Percentiles rank a stretch among this genome's conserved stretches.
phyloP scores from a whole-genome alignment of 2,888 invertebrate genomes.

The Salpingus planirostris region DNA sequence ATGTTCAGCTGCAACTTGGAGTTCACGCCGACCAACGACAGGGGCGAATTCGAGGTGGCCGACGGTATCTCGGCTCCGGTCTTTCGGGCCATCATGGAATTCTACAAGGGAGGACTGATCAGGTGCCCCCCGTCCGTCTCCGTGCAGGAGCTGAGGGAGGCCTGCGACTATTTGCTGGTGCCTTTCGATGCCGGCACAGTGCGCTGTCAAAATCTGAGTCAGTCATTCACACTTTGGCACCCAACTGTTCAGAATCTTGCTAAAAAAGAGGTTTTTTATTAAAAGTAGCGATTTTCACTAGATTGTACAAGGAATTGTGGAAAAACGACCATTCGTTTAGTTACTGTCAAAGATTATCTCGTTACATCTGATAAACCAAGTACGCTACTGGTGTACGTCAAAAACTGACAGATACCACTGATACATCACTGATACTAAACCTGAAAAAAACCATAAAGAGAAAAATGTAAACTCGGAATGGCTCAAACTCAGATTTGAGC shows the following conservation, averaged over 20 bases:
- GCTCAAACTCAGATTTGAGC: no score
- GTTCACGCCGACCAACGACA: conserved; percentile 88
- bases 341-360: no score
- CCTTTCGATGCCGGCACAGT: conserved; percentile 96
- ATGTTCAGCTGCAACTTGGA: conserved; percentile 93
- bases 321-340: no score
- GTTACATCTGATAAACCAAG: no score
- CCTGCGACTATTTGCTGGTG: conserved; percentile 95
- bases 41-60: conserved; percentile 92
- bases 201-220: conserved; percentile 91
- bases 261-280: no score
- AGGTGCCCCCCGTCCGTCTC: conserved; percentile 93
- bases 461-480: no score
- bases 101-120: conserved; percentile 84
- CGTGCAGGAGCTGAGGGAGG: conserved; percentile 93
- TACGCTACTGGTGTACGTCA: no score
- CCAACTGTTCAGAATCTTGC: not conserved
- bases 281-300: no score
- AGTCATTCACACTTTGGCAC: conserved; percentile 41
- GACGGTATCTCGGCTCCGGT: conserved; percentile 94
- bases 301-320: no score
- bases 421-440: no score
- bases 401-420: no score
- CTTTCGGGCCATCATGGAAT: conserved; percentile 91
- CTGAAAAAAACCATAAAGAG: no score